Evolutionary conservation across 1,140 invertebrate genomes (phyloP), one percentile per base, ranked within the genome.

Genomic region (Bombus ignitus): DNA sequence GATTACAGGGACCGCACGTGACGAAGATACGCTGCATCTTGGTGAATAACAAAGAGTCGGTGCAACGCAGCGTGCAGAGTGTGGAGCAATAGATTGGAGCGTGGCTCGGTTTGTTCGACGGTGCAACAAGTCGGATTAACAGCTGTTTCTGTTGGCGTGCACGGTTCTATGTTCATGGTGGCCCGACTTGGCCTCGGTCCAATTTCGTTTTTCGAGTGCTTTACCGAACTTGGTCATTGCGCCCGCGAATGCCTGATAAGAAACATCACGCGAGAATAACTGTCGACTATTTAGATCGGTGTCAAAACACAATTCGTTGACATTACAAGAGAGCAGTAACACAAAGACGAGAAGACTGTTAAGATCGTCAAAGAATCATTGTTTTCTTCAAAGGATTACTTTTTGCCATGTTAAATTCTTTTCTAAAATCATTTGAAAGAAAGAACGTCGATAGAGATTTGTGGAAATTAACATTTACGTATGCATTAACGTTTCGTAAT

Each of bases 121-220:
- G 88, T 92, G 91, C 91, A 92, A 92, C 91, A 92, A 92, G 91
- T 92, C 91, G 88, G 88, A 87, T 87, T 90, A 92, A 91, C 91
- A 92, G 91, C 90, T 92, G 91, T 91, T 88, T 87, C 88, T 42
- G 73, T 76, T 75, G 68, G 85, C 78, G 82, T 85, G 85, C 71
- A 78, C 22, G 72, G 75, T 84, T 88, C 80, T 74, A 68, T 57
- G 87, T 72, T 71, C 71, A 81, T 83, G 83, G 83, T 74, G 88
- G 53, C 78, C 71, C 77, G 86, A 86, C 76, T 90, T 91, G 91
- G 91, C 91, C 44, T 62, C 59, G 68, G 82, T 91, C 90, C 91
- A 92, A 87, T 44, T 75, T 35, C 68, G 80, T 71, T 88, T 90
- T 86, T 74, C 81, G 42, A 84, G 53, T n/a, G 65, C 53, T 83